phyloP scores from a whole-genome alignment of 2,113 vertebrate species.

The Piaya cayana region DNA sequence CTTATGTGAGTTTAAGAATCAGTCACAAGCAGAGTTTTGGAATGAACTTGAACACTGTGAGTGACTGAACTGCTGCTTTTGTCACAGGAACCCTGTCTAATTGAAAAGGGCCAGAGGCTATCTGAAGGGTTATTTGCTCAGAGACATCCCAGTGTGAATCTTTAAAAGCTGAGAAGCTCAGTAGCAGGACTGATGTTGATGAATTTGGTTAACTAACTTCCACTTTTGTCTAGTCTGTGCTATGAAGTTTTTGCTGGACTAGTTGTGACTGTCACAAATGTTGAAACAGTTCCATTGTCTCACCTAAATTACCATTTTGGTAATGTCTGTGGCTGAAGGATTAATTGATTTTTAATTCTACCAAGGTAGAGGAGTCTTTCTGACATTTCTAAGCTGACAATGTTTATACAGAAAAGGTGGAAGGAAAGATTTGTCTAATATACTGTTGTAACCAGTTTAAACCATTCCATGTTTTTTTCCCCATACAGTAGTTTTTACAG shows the following conservation, averaged over 20 bases:
- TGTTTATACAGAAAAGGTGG: neutral
- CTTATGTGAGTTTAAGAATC: neutral
- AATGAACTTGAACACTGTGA: neutral
- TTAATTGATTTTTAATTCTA: neutral
- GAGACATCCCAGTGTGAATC: neutral
- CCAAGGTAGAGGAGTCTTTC: neutral
- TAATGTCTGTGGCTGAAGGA: neutral
- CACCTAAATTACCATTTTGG: fast-evolving
- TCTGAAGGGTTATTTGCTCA: neutral
- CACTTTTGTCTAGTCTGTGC: neutral
- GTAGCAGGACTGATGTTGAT: neutral
- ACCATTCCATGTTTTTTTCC: neutral
- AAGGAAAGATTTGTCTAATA: neutral
- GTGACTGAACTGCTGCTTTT: neutral
- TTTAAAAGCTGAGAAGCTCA: neutral
- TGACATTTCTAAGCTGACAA: neutral
- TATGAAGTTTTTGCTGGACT: neutral
- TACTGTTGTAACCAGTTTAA: neutral
- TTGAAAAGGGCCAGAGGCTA: neutral
- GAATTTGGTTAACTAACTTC: neutral
- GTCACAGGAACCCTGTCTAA: neutral
- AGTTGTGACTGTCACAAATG: neutral
- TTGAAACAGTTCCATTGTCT: neutral
- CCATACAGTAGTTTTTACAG: neutral
- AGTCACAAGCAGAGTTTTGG: neutral